A percentile compares a stretch with the other conserved stretches of the same genome.
Evolutionary conservation across 1,140 invertebrate species (phyloP).

Genomic region (Dendroctonus ponderosae): DNA sequence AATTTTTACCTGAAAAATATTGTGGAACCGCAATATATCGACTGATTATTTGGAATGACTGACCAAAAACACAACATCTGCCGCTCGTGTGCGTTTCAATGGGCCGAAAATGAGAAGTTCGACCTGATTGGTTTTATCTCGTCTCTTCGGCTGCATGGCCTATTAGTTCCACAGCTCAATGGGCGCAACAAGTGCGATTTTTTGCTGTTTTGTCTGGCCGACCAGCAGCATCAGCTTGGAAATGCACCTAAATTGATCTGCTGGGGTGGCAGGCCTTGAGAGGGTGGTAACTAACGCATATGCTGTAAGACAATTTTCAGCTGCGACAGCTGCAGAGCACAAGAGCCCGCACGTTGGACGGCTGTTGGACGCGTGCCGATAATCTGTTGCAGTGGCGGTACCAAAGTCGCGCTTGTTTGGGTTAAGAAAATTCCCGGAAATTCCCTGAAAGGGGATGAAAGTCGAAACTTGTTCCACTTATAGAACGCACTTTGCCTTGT

Average conservation of each 20-base stretch:
- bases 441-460: no score
- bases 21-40: neutral
- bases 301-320: conserved; percentile 16
- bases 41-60: neutral
- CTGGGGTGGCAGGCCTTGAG: no score
- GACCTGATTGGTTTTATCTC: neutral
- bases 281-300: neutral
- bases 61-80: conserved; percentile 3
- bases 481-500: no score
- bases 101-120: neutral
- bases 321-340: conserved; percentile 23
- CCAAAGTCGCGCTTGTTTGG: neutral
- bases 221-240: no score
- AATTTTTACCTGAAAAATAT: conserved; percentile 5
- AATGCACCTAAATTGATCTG: no score
- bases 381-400: neutral
- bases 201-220: neutral
- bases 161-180: conserved; percentile 5
- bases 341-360: conserved; percentile 16
- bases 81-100: conserved; percentile 5
- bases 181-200: no score
- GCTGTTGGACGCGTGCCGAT: conserved; percentile 27
- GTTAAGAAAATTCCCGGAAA: no score
- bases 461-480: no score
- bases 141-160: neutral